These are phyloP conservation scores for Eudemis profundana DNA, from an alignment of 2,888 invertebrate genomes.

Conservation along the genomic window DNA sequence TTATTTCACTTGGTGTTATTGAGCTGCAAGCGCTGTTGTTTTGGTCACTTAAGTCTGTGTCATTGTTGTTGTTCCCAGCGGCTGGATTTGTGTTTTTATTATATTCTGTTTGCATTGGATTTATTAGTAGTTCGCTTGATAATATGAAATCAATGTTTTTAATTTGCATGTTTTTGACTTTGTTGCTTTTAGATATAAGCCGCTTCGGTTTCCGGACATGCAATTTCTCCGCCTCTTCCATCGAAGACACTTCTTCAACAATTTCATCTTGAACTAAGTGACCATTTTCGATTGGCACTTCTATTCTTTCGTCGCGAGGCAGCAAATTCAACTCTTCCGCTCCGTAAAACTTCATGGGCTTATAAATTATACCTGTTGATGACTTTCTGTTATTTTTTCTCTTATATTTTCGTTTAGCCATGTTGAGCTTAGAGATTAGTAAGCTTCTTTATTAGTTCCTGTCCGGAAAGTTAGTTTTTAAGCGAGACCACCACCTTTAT, in stretches of 20 bases:
- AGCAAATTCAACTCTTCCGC: constrained; percentile 49
- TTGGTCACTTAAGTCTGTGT: constrained; percentile 68
- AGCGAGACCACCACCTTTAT: constrained; percentile 75
- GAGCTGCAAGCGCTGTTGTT: constrained; percentile 53
- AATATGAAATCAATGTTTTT: constrained; percentile 67
- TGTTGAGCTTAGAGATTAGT: constrained; percentile 66
- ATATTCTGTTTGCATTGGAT: constrained; percentile 50
- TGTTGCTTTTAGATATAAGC: constrained; percentile 58
- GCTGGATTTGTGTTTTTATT: constrained; percentile 43
- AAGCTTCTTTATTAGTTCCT: constrained; percentile 57
- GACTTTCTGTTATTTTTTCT: constrained; percentile 63
- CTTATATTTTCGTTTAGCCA: constrained; percentile 77
- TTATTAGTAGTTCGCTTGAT: constrained; percentile 71
- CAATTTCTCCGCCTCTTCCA: constrained; percentile 43
- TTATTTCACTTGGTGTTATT: constrained; percentile 33
- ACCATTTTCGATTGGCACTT: constrained; percentile 61
- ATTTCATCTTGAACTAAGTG: constrained; percentile 52
- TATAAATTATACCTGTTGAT: constrained; percentile 60
- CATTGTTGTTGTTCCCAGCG: constrained; percentile 76
- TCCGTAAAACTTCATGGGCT: constrained; percentile 51
- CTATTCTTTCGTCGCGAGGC: constrained; percentile 57
- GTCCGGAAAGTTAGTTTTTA: constrained; percentile 47
- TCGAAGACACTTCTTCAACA: constrained; percentile 47
- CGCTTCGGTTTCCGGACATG: constrained; percentile 40
- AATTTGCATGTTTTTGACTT: constrained; percentile 59